Base-by-base conservation (phyloP, 1,140 invertebrate genomes). In the Schlechtendalia chinensis region DNA sequence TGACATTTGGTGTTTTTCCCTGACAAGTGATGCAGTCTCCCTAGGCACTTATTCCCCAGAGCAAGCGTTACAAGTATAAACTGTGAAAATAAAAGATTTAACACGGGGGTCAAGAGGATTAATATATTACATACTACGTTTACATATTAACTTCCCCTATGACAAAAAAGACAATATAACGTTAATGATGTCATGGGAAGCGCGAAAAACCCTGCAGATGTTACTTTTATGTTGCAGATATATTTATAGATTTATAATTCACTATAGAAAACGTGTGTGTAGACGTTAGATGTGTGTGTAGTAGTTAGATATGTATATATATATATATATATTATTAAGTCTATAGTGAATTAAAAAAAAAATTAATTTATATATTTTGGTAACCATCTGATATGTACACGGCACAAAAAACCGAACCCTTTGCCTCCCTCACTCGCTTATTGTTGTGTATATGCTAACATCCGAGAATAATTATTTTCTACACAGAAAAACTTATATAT, bases 1-100 rank as follows among this genome's bases (percentile, higher is more conserved):
- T 50, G 58, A 79, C 75, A 79, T 79, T 79, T 79, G 75, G 75
- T 47, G 58, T 79, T 79, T 77, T 63, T 50, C 75, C 58, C n/a
- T 63, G 75, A 61, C 56, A 75, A 79, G 58, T 79, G 39, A 8
- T 39, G 32, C 8, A 39, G 32, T 39, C 32, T 27, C 16, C 54
- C 72, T n/a, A 29, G 17, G 17, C 22, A 19, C 45, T 11, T 22
- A 63, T 79, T 27, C 56, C 39, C 74, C n/a, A 22, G 19, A 24
- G 14, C 56, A 56, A 27, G 39, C 29, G 19, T 27, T 50, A 47
- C 22, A 5, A 27, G 61, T 53, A 72, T 79, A 79, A 61, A 59
- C 47, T 24, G 22, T n/a, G 45, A 79, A 63, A 47, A 61, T 79
- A 63, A 77, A 61, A 39, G 59, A 61, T 53, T 47, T 61, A 17